Percentiles rank a stretch among this genome's conserved stretches.
Evolutionary conservation across 2,888 invertebrate genomes (phyloP).

Genomic region (Papilio demoleus): DNA sequence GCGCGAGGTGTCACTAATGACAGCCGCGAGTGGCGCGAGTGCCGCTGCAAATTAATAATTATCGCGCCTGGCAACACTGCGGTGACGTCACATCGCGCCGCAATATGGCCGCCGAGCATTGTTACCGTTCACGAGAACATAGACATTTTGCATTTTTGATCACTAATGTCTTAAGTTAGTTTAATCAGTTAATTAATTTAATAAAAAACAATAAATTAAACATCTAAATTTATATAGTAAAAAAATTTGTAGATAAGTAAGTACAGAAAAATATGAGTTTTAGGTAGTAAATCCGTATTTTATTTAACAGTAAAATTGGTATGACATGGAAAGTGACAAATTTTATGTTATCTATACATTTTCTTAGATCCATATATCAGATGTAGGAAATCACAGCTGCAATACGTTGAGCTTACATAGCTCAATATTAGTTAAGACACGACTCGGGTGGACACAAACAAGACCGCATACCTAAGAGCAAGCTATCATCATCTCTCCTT

Average conservation of each 20-base stretch:
- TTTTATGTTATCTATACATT: slow-evolving; percentile 33
- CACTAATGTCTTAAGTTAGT: slow-evolving; percentile 48
- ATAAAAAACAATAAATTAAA: neutral
- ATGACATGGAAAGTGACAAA: neutral
- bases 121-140: slow-evolving; percentile 63
- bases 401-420: slow-evolving; percentile 69
- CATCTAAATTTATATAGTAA: neutral
- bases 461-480: slow-evolving; percentile 71
- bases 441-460: slow-evolving; percentile 71
- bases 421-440: slow-evolving; percentile 67
- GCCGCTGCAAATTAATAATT: slow-evolving; percentile 81
- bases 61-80: slow-evolving; percentile 80
- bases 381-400: slow-evolving; percentile 55
- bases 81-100: slow-evolving; percentile 55
- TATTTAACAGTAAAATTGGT: neutral
- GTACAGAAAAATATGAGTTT: neutral
- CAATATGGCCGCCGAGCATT: slow-evolving; percentile 78
- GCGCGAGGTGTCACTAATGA: slow-evolving; percentile 83
- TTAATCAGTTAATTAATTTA: slow-evolving; percentile 15
- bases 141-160: slow-evolving; percentile 64
- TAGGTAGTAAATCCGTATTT: too few species aligned
- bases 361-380: slow-evolving; percentile 52
- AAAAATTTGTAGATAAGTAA: neutral
- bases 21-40: slow-evolving; percentile 66
- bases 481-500: slow-evolving; percentile 63